Evolutionary conservation across 2,888 invertebrate genomes (phyloP).

Genomic region (Cantharis nigra): DNA sequence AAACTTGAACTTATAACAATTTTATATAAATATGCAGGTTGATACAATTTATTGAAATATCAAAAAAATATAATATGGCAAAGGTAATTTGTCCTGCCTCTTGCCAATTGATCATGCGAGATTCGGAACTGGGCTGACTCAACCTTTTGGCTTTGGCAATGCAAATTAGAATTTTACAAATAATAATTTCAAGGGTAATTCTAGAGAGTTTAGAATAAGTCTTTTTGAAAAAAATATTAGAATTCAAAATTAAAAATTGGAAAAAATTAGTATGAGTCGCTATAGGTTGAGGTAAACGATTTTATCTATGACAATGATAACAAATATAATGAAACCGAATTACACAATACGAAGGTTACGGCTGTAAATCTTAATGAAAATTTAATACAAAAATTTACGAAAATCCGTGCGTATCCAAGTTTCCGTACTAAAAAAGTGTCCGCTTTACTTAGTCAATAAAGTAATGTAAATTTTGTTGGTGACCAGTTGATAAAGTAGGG

Average conservation of each 20-base stretch:
- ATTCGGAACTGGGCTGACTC: neutral
- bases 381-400: neutral
- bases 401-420: neutral
- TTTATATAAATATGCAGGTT: neutral
- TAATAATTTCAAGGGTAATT: neutral
- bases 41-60: neutral
- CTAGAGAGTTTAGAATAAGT: neutral
- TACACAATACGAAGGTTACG: neutral
- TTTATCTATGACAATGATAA: neutral
- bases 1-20: neutral
- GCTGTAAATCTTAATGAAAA: neutral
- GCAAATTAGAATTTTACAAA: neutral
- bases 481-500: neutral
- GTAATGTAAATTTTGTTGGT: neutral
- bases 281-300: too few relatives aligned
- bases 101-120: neutral
- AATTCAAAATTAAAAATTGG: neutral
- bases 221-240: neutral
- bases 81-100: too few relatives aligned
- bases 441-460: neutral
- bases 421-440: neutral
- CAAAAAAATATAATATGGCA: neutral
- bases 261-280: neutral
- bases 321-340: neutral
- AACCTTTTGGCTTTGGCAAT: neutral